Percentiles rank a stretch among this genome's conserved stretches.
phyloP scores from a whole-genome alignment of 2,888 invertebrate genomes.

The Barypeithes pellucidus region DNA sequence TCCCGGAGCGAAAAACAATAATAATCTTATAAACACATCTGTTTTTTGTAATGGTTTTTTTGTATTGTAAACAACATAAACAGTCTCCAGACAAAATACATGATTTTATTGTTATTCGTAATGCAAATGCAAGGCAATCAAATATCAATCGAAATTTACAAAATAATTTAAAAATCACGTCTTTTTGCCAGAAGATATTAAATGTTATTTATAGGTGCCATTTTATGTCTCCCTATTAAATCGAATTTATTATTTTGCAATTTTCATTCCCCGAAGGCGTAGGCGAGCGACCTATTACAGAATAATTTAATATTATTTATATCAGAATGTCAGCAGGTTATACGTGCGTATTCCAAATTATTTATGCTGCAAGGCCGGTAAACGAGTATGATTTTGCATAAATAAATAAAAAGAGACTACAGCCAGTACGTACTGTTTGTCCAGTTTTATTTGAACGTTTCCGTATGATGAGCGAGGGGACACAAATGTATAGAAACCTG shows the following conservation, averaged over 20 bases:
- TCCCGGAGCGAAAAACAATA: no score
- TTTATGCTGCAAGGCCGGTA: background rate
- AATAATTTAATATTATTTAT: conserved; percentile 20
- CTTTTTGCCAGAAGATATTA: conserved; percentile 5
- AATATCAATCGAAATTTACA: background rate
- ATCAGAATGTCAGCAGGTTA: conserved; percentile 19
- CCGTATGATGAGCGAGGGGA: no score
- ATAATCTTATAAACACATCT: no score
- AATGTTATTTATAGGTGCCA: conserved; percentile 4
- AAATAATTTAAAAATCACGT: background rate
- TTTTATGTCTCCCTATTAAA: conserved; percentile 7
- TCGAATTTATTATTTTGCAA: conserved; percentile 15
- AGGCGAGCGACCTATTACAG: conserved; percentile 9
- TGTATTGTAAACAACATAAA: no score
- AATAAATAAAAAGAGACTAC: conserved; percentile 6
- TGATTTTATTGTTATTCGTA: no score
- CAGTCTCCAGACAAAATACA: no score
- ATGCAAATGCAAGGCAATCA: no score
- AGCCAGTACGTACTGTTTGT: background rate
- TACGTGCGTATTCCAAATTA: conserved; percentile 3
- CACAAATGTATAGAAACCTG: no score
- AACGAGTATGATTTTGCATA: conserved; percentile 11
- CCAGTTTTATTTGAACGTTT: no score
- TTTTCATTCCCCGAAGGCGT: conserved; percentile 12
- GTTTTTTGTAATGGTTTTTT: no score